Base-by-base conservation (phyloP, 2,888 invertebrate genomes). In the Rhorus exstirpatorius region DNA sequence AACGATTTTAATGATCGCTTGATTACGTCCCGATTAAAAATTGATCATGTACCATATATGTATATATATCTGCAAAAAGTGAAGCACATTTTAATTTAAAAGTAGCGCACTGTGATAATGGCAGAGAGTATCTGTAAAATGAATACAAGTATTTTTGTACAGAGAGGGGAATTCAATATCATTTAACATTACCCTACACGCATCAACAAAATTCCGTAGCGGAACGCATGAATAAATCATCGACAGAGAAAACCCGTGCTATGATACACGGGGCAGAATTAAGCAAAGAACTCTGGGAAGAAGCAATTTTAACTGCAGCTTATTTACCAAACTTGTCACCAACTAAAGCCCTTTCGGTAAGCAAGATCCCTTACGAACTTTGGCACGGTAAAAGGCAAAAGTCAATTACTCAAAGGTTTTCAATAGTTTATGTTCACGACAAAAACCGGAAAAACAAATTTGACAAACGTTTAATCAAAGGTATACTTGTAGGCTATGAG, bases 311-410 rank as follows among this genome's bases (percentile, higher is more conserved):
- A 31, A 67, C 65, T 26, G 65, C 65, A 14, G 31, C 35, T 3
- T 85, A 81, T 78, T 55, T 83, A 63, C 38, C 79, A 12, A 85
- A 83, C 63, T 44, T 58, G 53, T 74, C 79, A 12, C 80, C 80
- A 6, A 76, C 67, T 21, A 70, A 60, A 61, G 76, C 63, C 38
- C 38, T 63, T 14, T 55, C 31, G 2, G 17, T 35, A 55, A n/a
- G n/a, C 6, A 70, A 70, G 53, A 76, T 70, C 44, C 80, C 75
- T 53, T 78, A 63, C 46, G 78, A 84, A 72, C 31, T 78, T 46
- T 84, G 76, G 80, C 71, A 77, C 14, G 61, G 61, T 63, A 84
- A 84, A 63, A 83, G 63, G 61, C 31, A 31, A 31, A 6, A 31
- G 3, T 31, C 31, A 6, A 31, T 31, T 6, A 31, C 2, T 31